Percentiles rank a stretch among this genome's conserved stretches.
Conservation (phyloP, 2,113 vertebrate species). For the Physeter macrocephalus region DNA sequence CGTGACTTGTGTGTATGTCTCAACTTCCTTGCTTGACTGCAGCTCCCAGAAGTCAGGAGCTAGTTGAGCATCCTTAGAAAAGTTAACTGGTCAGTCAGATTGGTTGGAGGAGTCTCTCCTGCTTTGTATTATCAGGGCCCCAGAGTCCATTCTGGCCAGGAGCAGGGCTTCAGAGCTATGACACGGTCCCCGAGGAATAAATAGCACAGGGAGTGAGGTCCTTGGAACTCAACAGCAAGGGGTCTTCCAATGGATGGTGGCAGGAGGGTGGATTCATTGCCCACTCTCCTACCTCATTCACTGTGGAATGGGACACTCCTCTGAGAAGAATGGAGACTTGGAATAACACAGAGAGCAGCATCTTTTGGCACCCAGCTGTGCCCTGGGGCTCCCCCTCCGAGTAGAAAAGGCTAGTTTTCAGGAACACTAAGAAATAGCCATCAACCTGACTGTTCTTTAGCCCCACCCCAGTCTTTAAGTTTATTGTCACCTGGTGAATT, state of each 20-base stretch:
- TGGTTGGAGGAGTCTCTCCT: not conserved
- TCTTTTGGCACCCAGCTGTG: not conserved
- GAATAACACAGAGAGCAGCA: not conserved
- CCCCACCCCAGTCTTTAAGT: not conserved
- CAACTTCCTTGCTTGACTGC: not conserved
- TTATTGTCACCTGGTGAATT: not conserved
- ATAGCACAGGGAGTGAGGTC: not conserved
- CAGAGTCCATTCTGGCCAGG: not conserved
- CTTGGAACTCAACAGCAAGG: not conserved
- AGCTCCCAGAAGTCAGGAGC: not conserved
- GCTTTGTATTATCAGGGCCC: not conserved
- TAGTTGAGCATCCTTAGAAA: not conserved
- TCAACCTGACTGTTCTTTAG: not conserved
- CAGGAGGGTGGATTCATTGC: not conserved
- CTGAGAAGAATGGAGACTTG: not conserved
- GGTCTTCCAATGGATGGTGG: too few species aligned
- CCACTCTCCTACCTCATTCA: not conserved
- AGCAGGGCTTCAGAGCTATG: not conserved
- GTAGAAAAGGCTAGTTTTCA: not conserved
- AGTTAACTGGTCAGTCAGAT: not conserved
- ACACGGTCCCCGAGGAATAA: accelerated
- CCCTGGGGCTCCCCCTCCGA: not conserved
- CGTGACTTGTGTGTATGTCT: not conserved
- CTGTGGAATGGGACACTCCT: not conserved
- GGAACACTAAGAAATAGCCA: not conserved